Base-by-base conservation (phyloP, 2,113 vertebrate genomes). In the Ranitomeya imitator region DNA sequence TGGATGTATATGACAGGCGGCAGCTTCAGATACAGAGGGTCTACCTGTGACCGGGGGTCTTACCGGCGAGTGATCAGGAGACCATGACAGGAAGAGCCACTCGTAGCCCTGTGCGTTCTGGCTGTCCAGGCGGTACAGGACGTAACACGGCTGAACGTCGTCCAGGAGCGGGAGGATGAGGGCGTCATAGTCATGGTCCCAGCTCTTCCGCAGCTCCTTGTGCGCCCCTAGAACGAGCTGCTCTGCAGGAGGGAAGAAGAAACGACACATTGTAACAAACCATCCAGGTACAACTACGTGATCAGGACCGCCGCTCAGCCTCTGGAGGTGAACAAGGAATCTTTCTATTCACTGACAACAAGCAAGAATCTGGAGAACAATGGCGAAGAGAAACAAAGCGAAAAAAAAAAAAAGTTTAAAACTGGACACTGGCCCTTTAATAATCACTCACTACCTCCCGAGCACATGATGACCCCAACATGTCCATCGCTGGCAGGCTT, bases 71-170 rank as follows among this genome's bases (percentile, higher is more conserved):
- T 96, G 97, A 91, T 99, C 98, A n/a, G 98, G 98, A 61, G 98
- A 99, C 98, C 98, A 99, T 86, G 98, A 96, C 37, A 99, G 96
- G 94, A 99, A 99, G 89, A 99, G 93, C 98, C 98, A 99, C 92
- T 99, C 97, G 0, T 95, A 97, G 88, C 98, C 98, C 93, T 99
- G 98, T 67, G 97, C 96, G 2, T 99, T 99, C 93, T 95, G 96
- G 59, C 97, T 96, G 93, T 99, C 98, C 82, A 99, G 95, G 23
- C 98, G 97, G 92, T 97, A 99, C 78, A 99, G 97, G 92, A 99
- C 90, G 76, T 99, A 99, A 92, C 97, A 99, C 0, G 98, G 98
- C 91, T 99, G 95, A 91, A 95, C 95, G 60, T 96, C 94, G 0
- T 95, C 96, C 90, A 99, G 95, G 90, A 99, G 93, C 1, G 97